Evolutionary conservation across 2,113 vertebrate species (phyloP), one percentile per base, ranked within the genome.

Genomic region (Saimiri boliviensis): DNA sequence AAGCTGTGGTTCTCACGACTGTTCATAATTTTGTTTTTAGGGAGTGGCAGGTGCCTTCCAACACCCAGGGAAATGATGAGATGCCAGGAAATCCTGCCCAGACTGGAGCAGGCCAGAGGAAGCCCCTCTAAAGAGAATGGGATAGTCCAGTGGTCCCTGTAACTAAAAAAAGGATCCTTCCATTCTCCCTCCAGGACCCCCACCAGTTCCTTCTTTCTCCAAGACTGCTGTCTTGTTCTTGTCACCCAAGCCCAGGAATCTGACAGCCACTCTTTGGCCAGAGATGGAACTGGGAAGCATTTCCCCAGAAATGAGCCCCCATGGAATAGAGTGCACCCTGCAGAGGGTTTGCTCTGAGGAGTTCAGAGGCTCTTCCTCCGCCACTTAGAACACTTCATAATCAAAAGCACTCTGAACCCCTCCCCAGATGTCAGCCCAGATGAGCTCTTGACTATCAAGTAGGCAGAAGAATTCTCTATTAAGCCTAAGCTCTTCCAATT

Each of bases 361-460:
- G 95, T 97, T 94, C 37, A 1, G 96, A 87, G 96, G 97, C 49
- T 32, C 68, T 32, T 91, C 66, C 81, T 42, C 85, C 81, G 88
- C 82, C 86, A 63, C 90, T 87, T 70, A 37, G 82, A 96, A 81
- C 80, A 71, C 71, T 92, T 93, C 30, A 42, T 81, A 84, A 76
- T 45, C 91, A 71, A 71, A 91, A 80, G 58, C 17, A 0, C 79
- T 89, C 73, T 20, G 82, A 82, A 80, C 1, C 23, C 49, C 25
- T 94, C 73, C 68, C 86, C 80, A 84, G 79, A 91, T 66, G 56
- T 90, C 96, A 85, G 93, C 86, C 88, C 70, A 23, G 42, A 84
- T 49, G 40, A 6, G 42, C 80, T 81, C 32, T 94, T 58, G 3
- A 37, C 25, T 87, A 77, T 81, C 74, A 32, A 83, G 58, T 14